phyloP scores from a whole-genome alignment of 2,888 invertebrate genomes.

The Dinocampus coccinellae region DNA sequence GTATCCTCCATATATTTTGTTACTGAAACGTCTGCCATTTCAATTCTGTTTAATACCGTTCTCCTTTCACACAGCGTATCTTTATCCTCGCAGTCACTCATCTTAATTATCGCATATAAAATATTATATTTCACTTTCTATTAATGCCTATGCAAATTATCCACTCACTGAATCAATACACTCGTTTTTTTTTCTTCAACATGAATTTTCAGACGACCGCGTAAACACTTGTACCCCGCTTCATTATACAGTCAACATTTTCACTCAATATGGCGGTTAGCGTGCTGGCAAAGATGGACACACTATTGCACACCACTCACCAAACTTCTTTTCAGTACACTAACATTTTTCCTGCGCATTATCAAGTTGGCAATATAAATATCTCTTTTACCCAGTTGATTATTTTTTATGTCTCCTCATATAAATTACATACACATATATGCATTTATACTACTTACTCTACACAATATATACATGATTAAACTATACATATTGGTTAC shows the following conservation, averaged over 20 bases:
- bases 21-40: slow-evolving; percentile 66
- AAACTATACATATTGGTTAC: no score
- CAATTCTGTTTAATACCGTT: slow-evolving; percentile 55
- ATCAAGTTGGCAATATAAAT: neutral
- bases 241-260: slow-evolving; percentile 54
- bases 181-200: slow-evolving; percentile 25
- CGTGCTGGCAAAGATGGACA: slow-evolving; percentile 13
- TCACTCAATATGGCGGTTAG: slow-evolving; percentile 41
- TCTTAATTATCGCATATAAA: slow-evolving; percentile 37
- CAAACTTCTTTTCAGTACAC: neutral
- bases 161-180: slow-evolving; percentile 37
- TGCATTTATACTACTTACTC: no score
- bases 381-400: no score
- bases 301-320: no score
- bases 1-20: slow-evolving; percentile 57
- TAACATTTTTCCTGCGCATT: neutral
- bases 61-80: slow-evolving; percentile 53
- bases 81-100: slow-evolving; percentile 57
- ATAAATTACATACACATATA: no score
- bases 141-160: slow-evolving; percentile 21
- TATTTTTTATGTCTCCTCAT: no score
- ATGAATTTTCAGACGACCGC: slow-evolving; percentile 45
- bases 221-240: slow-evolving; percentile 59
- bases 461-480: no score
- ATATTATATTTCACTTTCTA: slow-evolving; percentile 14